These are phyloP conservation scores for Drosophila albomicans DNA, from an alignment of 1,140 invertebrate species.

Conservation along the genomic window DNA sequence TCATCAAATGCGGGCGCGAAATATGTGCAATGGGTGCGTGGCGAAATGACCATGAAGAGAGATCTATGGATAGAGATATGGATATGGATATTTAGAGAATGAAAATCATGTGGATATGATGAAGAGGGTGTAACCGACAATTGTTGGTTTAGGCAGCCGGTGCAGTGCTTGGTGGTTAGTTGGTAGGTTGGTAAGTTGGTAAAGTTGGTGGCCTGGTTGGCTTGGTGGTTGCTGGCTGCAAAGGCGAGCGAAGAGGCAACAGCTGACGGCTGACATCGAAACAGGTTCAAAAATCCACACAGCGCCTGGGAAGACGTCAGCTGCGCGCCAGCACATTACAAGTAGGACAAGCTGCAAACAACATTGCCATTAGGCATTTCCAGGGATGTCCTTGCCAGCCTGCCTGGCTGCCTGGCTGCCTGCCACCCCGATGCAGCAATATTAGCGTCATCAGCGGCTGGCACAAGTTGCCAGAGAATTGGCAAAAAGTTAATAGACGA, in stretches of 20 bases:
- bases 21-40: conserved; percentile 78
- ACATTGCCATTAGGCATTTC: conserved; percentile 71
- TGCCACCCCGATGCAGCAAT: conserved; percentile 29
- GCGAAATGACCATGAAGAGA: conserved; percentile 48
- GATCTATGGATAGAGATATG: conserved; percentile 24
- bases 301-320: conserved; percentile 73
- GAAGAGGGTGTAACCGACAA: conserved; percentile 60
- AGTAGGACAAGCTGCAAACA: conserved; percentile 82
- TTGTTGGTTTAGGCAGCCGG: conserved; percentile 84
- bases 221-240: conserved; percentile 64
- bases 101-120: background rate
- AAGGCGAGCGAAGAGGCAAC: conserved; percentile 42
- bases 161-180: conserved; percentile 68
- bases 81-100: background rate
- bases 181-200: conserved; percentile 9
- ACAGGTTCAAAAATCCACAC: conserved; percentile 78
- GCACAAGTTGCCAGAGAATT: conserved; percentile 54
- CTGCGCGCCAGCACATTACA: conserved; percentile 82
- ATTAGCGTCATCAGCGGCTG: conserved; percentile 70
- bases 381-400: conserved; percentile 13
- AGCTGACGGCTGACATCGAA: conserved; percentile 59
- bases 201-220: conserved; percentile 57
- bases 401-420: background rate
- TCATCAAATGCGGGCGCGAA: conserved; percentile 72
- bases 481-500: conserved; percentile 81